Percentiles rank a stretch among this genome's conserved stretches.
Evolutionary conservation across 2,797 vertebrate genomes (phyloP).

Genomic region (Rhinophrynus dorsalis): DNA sequence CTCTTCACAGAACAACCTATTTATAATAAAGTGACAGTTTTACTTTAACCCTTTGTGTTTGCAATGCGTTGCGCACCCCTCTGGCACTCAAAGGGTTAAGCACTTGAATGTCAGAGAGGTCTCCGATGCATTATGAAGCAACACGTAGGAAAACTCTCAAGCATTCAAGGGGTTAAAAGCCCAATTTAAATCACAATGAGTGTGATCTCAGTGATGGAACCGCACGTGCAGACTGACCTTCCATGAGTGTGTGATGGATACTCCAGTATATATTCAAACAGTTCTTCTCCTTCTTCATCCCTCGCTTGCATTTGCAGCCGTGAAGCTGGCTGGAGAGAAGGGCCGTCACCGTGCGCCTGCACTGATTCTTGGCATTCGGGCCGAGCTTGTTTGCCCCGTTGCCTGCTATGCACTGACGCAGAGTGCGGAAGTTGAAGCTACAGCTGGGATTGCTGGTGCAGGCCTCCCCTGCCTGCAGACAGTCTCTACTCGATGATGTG

Average conservation of each 20-base stretch:
- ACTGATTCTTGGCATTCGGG: slow-evolving; percentile 84
- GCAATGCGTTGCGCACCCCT: too few species aligned
- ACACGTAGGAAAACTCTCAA: too few species aligned
- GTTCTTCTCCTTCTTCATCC: slow-evolving; percentile 93
- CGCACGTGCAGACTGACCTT: slow-evolving; percentile 77
- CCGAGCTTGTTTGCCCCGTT: slow-evolving; percentile 85
- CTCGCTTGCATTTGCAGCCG: slow-evolving; percentile 87
- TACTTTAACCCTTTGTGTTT: too few species aligned
- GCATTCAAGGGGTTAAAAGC: too few species aligned
- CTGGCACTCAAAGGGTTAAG: too few species aligned
- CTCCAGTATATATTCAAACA: slow-evolving; percentile 94
- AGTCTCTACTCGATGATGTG: slow-evolving; percentile 74
- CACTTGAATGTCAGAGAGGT: too few species aligned
- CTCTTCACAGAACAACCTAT: too few species aligned
- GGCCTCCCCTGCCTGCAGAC: slow-evolving; percentile 83
- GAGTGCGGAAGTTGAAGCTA: slow-evolving; percentile 85
- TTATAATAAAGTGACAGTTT: too few species aligned
- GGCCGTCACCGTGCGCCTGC: slow-evolving; percentile 80
- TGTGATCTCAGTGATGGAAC: too few species aligned
- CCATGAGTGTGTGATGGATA: slow-evolving; percentile 86
- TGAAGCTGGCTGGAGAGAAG: slow-evolving; percentile 86
- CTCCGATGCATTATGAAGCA: too few species aligned
- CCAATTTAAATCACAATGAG: too few species aligned
- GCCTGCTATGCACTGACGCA: slow-evolving; percentile 88
- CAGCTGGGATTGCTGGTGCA: slow-evolving; percentile 85